Evolutionary conservation across 2,113 vertebrate genomes (phyloP).

Genomic region (Ictalurus furcatus): DNA sequence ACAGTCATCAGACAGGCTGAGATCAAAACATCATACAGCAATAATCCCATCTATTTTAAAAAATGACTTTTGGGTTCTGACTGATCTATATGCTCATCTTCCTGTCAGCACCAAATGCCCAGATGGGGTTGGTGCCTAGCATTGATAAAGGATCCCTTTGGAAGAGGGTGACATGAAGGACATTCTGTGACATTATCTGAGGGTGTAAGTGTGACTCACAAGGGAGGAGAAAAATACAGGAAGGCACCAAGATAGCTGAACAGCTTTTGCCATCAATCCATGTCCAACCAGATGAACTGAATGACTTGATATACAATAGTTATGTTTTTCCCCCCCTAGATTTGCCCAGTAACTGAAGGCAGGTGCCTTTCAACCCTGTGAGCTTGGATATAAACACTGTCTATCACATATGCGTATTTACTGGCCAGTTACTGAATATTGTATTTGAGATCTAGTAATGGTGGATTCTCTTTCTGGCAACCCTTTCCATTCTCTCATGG

Average conservation of each 20-base stretch:
- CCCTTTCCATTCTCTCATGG: background rate
- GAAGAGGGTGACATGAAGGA: slow-evolving; percentile 20
- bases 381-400: background rate
- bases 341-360: background rate
- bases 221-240: background rate
- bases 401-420: background rate
- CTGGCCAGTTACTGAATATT: background rate
- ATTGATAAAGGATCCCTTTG: slow-evolving; percentile 14
- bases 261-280: background rate
- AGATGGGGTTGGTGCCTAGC: background rate
- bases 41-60: background rate
- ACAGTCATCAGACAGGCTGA: background rate
- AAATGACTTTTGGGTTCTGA: background rate
- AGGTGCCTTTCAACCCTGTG: background rate
- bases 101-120: slow-evolving; percentile 10
- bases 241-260: slow-evolving; percentile 9
- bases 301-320: background rate
- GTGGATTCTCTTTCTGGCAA: background rate
- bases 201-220: slow-evolving; percentile 24
- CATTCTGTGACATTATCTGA: slow-evolving; percentile 26
- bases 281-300: background rate
- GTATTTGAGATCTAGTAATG: background rate
- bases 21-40: slow-evolving; percentile 2
- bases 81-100: background rate
- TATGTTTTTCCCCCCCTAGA: background rate